Base-by-base conservation (phyloP, 2,797 vertebrate species). In the Chelon labrosus region DNA sequence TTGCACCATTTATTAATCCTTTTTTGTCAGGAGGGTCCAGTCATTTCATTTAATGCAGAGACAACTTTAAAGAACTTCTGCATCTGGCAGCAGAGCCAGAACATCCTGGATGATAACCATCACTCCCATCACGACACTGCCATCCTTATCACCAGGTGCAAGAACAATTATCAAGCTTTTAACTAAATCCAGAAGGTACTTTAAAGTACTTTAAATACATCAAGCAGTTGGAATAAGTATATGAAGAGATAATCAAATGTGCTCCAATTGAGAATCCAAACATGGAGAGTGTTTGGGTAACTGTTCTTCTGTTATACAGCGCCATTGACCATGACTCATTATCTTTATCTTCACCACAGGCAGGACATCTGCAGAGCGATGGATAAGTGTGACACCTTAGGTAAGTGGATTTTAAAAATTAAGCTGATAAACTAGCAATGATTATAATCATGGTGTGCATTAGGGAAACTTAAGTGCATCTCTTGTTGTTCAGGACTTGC, bases 291-390 rank as follows among this genome's bases (percentile, higher is more conserved):
- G n/a, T n/a, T n/a, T n/a, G n/a, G n/a, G 10, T 31, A 77, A 55
- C 20, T 57, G 5, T 9, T 46, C 27, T 56, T 56, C 4, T 53
- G 49, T 66, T 47, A 49, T 53, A 8, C 19, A 7, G 16, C 42
- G 59, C 27, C 27, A 14, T 6, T 85, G 50, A 81, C 51, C 9
- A 0, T 73, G 56, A 79, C 17, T 20, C 9, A 27, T 70, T 77
- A 42, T 63, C 17, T 83, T 14, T 82, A 19, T 88, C 46, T 70
- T 73, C 69, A 35, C 85, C 47, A 65, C 94, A 99, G 98, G 75
- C 97, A 99, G 91, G 98, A 99, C 93, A 99, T 99, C 93, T 99
- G 98, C 92, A 95, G 98, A 95, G 97, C 97, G 0, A 96, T 96
- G 44, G 97, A 99, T 91, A 99, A 99, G 90, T 99, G 98, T 90